Evolutionary conservation across 2,113 vertebrate species (phyloP).

Genomic region (Origma solitaria): DNA sequence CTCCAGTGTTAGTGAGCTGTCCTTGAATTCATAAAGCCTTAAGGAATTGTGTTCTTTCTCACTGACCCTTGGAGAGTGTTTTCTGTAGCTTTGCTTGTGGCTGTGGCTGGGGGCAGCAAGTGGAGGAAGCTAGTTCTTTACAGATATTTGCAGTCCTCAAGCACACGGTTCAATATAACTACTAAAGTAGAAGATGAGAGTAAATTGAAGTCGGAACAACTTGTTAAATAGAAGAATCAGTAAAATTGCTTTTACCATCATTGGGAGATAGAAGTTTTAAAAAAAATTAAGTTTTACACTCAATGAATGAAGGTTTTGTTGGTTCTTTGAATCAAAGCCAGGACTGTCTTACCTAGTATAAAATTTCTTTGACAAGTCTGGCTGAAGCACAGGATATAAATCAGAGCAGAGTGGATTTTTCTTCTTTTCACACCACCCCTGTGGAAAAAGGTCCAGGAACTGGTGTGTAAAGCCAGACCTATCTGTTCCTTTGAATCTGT

Average conservation of each 20-base stretch:
- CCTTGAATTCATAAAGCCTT: background rate
- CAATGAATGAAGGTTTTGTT: conserved; percentile 2
- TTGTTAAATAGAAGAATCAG: background rate
- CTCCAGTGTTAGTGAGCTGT: background rate
- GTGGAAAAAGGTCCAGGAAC: background rate
- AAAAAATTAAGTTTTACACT: background rate
- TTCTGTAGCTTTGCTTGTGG: background rate
- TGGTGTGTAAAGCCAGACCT: background rate
- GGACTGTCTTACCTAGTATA: conserved; percentile 46
- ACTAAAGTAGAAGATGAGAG: background rate
- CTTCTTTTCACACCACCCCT: background rate
- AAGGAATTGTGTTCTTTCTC: background rate
- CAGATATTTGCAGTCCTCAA: background rate
- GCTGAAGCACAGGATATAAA: background rate
- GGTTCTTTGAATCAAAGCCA: conserved; percentile 51
- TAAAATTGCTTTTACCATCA: background rate
- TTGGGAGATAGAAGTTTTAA: background rate
- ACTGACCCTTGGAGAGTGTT: background rate
- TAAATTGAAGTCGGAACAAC: background rate
- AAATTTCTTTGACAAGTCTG: conserved; percentile 33
- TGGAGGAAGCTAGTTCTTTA: background rate
- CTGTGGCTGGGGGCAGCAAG: background rate
- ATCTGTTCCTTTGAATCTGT: background rate
- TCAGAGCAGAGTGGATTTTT: conserved; percentile 4
- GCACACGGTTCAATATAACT: background rate